Conservation (phyloP, 2,797 vertebrate species). For the Ptychadena robeensis region DNA sequence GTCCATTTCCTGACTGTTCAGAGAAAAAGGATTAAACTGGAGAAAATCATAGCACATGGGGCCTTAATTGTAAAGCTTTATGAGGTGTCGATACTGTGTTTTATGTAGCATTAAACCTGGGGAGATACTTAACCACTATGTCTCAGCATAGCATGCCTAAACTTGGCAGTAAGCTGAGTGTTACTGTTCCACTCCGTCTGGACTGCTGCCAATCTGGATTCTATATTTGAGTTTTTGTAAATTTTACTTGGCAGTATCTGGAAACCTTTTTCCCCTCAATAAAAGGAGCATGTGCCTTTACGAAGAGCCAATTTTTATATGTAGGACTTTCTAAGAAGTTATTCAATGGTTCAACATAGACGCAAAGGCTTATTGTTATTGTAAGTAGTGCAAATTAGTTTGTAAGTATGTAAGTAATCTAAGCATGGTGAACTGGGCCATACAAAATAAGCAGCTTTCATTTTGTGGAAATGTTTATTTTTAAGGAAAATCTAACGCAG, state of each 20-base stretch:
- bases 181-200: slow-evolving; percentile 76
- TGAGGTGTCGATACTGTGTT: slow-evolving; percentile 66
- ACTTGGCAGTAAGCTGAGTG: slow-evolving; percentile 71
- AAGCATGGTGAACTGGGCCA: too few relatives aligned
- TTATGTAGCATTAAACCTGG: slow-evolving; percentile 74
- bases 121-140: slow-evolving; percentile 72
- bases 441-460: too few relatives aligned
- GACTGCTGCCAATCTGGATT: slow-evolving; percentile 72
- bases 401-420: neutral
- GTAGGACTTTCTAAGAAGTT: slow-evolving; percentile 32
- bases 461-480: too few relatives aligned
- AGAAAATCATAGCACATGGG: slow-evolving; percentile 63
- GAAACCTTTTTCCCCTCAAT: slow-evolving; percentile 78
- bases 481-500: too few relatives aligned
- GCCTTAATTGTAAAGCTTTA: slow-evolving; percentile 63
- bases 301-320: slow-evolving; percentile 78
- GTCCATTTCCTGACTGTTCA: slow-evolving; percentile 73
- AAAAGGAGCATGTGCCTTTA: slow-evolving; percentile 70
- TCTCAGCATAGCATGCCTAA: slow-evolving; percentile 69
- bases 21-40: slow-evolving; percentile 67
- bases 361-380: neutral
- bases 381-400: neutral
- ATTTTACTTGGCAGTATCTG: slow-evolving; percentile 79
- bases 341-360: neutral
- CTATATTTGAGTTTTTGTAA: slow-evolving; percentile 78